Percentiles rank a stretch among this genome's conserved stretches.
Conservation (phyloP, 1,140 invertebrate genomes). For the Aphelinus atriplicis region DNA sequence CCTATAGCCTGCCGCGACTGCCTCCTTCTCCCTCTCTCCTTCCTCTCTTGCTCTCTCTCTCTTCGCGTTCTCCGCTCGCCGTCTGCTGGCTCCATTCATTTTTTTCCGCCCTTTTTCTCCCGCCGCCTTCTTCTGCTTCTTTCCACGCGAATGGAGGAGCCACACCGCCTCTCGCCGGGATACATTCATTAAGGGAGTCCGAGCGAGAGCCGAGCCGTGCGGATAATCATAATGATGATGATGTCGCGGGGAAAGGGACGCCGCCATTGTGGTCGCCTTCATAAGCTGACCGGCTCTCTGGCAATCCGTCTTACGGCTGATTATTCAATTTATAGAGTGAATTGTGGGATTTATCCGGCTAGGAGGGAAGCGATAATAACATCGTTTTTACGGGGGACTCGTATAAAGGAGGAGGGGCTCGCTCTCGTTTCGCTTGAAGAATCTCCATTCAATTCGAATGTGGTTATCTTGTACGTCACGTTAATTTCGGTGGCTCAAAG, state of each 20-base stretch:
- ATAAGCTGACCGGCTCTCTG: too few species aligned
- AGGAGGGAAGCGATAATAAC: not conserved
- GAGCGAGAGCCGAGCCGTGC: not conserved
- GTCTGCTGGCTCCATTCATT: not conserved
- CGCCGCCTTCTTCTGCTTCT: not conserved
- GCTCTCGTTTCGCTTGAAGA: not conserved
- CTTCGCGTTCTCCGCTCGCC: not conserved
- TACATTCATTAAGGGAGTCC: constrained; percentile 10
- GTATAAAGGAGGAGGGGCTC: not conserved
- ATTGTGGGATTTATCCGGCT: constrained; percentile 1
- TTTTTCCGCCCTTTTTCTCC: constrained; percentile 19
- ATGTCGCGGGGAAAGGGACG: constrained; percentile 25
- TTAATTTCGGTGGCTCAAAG: too few species aligned
- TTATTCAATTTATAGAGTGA: constrained; percentile 10
- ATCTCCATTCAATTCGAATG: not conserved
- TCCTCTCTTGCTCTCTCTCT: not conserved
- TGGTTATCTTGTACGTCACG: not conserved
- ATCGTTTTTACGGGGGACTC: constrained; percentile 4
- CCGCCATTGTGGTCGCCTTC: not conserved
- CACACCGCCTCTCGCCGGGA: not conserved
- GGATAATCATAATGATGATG: constrained; percentile 27
- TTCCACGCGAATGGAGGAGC: not conserved
- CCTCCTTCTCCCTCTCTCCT: not conserved
- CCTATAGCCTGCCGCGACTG: not conserved
- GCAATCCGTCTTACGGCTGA: not conserved